These are phyloP conservation scores for Knipowitschia caucasica DNA, from an alignment of 2,797 vertebrate species.

Conservation along the genomic window DNA sequence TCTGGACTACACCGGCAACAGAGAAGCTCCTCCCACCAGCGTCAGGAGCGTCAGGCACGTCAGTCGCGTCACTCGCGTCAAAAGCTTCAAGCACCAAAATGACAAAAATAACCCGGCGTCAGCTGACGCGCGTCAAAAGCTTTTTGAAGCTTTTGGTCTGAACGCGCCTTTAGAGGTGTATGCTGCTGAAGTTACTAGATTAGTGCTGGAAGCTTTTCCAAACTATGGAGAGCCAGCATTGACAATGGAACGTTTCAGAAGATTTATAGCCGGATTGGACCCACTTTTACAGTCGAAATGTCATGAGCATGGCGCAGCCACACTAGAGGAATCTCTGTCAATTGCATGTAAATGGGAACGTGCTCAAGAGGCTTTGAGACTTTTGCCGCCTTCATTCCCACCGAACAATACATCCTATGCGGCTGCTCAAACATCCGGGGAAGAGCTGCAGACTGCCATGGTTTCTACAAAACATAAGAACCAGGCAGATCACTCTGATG, in stretches of 20 bases:
- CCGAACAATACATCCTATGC: background rate
- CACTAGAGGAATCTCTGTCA: background rate
- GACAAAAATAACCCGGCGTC: no score
- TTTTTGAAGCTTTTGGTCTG: no score
- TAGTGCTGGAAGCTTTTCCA: constrained; percentile 25
- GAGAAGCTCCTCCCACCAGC: no score
- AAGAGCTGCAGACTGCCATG: background rate
- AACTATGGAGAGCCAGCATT: background rate
- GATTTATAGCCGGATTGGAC: background rate
- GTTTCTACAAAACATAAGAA: background rate
- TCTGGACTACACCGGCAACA: no score
- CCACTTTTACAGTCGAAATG: background rate
- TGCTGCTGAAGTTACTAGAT: constrained; percentile 28
- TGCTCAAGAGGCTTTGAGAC: background rate
- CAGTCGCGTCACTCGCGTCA: no score
- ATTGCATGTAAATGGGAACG: constrained; percentile 3
- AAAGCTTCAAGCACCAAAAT: no score
- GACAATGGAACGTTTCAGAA: background rate
- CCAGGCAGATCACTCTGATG: background rate
- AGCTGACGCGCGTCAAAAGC: no score
- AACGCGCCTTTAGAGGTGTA: no score
- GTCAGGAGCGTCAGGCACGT: no score
- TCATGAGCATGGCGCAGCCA: constrained; percentile 1
- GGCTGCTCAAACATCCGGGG: background rate
- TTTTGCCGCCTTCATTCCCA: background rate